Evolutionary conservation across 2,888 invertebrate genomes (phyloP), one percentile per base, ranked within the genome.

Genomic region (Chalcosyrphus nemorum): DNA sequence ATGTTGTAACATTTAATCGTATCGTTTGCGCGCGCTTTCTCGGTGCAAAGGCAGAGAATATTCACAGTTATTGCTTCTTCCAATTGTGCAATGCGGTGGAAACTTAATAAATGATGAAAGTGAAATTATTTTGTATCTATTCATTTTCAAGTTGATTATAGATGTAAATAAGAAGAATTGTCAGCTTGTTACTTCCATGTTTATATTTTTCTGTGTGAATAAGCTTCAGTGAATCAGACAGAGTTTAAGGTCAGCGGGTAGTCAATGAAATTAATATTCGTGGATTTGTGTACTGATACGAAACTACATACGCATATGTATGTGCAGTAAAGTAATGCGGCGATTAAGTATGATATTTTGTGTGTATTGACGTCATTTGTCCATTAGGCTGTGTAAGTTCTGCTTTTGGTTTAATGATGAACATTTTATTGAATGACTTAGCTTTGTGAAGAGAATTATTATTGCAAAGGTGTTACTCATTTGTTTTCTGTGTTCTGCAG

Each of bases 71-170:
- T n/a, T n/a, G 2, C 32, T 32, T 15, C 13, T 2, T 38, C 24
- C 24, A 3, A 54, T 43, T 38, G 27, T 65, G 13, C 19, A 66
- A 32, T 80, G 52, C 29, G 52, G 21, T 54, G 32, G 71, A 71
- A 77, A 66, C 52, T 47, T 78, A 68, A 78, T 74, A 54, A 52
- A 19, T 29, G 38, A 77, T 72, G 78, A 84, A 84, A 84, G 82
- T 78, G 82, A 84, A 84, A 84, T 74, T 57, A 54, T 54, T 66
- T 50, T 35, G 24, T n/a, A 66, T 71, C 57, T n/a, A 66, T 71
- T 65, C 13, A 56, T 47, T 61, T 74, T 38, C 29, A 52, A 68
- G 43, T 52, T 68, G 61, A 76, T 68, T 77, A 56, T 45, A 38
- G 21, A 61, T 54, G 32, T 63, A 61, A 63, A 32, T 27, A 35